Percentiles rank a stretch among this genome's conserved stretches.
phyloP scores from a whole-genome alignment of 2,113 vertebrate genomes.

The Chauna torquata region DNA sequence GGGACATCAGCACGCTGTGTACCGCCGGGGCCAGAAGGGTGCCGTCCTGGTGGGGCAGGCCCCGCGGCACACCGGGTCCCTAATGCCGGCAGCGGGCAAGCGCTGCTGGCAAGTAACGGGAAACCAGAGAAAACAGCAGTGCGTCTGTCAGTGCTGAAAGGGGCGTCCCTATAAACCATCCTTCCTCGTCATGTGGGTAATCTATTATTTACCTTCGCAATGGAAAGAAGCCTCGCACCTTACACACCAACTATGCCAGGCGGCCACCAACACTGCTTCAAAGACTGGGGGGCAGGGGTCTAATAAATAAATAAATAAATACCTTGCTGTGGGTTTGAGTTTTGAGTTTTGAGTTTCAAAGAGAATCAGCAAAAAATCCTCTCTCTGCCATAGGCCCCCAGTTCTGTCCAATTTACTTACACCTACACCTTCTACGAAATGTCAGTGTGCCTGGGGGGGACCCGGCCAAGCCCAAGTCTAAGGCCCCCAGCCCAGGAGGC shows the following conservation, averaged over 20 bases:
- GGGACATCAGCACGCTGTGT: no score
- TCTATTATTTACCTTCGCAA: not conserved
- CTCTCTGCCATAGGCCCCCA: not conserved
- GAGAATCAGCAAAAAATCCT: not conserved
- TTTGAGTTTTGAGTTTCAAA: not conserved
- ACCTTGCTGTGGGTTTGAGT: not conserved
- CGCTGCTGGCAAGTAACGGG: not conserved
- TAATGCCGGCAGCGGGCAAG: not conserved
- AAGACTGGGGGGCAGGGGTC: accelerated
- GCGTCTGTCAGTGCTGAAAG: not conserved
- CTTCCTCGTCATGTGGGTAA: accelerated
- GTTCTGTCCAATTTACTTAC: not conserved
- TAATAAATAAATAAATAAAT: not conserved
- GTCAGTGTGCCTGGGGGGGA: accelerated
- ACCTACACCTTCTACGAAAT: not conserved
- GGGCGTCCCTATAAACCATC: no score
- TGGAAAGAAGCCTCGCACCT: accelerated
- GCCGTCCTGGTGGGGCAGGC: not conserved
- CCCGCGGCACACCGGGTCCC: not conserved
- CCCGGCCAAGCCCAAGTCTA: accelerated
- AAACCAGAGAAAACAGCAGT: not conserved
- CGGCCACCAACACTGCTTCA: not conserved
- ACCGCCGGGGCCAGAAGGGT: not conserved
- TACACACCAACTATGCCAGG: accelerated
- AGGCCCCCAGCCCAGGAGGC: not conserved